Conservation (phyloP, 2,797 vertebrate species). For the Esox lucius region DNA sequence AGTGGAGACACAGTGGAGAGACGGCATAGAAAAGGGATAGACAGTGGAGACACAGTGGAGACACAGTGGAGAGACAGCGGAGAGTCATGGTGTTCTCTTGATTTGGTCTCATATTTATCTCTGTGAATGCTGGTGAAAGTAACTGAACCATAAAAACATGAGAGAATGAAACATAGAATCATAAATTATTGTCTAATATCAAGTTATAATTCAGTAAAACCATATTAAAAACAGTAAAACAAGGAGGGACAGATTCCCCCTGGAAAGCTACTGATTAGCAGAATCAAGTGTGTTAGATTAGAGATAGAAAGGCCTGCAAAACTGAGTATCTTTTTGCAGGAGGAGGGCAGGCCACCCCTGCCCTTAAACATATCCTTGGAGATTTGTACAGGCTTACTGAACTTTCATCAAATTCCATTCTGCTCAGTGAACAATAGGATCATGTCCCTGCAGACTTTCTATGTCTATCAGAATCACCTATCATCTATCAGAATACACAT, state of each 20-base stretch:
- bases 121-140: neutral
- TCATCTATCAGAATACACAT: neutral
- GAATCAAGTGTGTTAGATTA: constrained; percentile 22
- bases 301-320: neutral
- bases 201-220: neutral
- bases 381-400: neutral
- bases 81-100: neutral
- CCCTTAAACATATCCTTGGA: constrained; percentile 2
- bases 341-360: neutral
- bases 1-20: too few relatives aligned
- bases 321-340: neutral
- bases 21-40: too few relatives aligned
- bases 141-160: neutral
- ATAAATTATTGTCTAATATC: neutral
- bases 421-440: neutral
- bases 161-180: neutral
- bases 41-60: constrained; percentile 21
- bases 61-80: neutral
- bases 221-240: neutral
- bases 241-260: neutral
- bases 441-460: neutral
- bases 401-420: neutral
- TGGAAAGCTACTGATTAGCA: constrained; percentile 60
- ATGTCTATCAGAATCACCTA: neutral
- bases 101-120: neutral